Evolutionary conservation across 2,797 vertebrate species (phyloP).

Genomic region (Mormyrops attenuatus): DNA sequence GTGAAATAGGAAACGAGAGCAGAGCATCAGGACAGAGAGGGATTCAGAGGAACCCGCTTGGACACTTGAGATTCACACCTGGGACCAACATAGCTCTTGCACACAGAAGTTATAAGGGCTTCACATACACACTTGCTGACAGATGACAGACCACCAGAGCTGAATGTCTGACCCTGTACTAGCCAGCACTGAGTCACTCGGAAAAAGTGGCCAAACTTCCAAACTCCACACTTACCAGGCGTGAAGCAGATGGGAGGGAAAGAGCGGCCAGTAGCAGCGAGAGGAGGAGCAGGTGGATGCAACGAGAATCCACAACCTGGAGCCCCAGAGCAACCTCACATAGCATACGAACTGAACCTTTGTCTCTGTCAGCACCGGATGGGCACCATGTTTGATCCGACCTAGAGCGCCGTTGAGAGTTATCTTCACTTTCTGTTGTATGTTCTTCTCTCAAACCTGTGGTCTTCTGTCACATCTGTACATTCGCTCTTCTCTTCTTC

Average conservation of each 20-base stretch:
- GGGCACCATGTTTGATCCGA: background rate
- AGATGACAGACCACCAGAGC: background rate
- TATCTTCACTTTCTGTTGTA: background rate
- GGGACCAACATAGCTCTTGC: background rate
- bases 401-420: background rate
- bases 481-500: background rate
- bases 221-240: background rate
- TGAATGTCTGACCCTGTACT: background rate
- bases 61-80: background rate
- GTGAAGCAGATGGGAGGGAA: background rate
- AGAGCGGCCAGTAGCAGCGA: background rate
- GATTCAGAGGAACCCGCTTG: background rate
- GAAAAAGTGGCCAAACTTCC: background rate
- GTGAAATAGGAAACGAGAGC: background rate
- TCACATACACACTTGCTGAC: background rate
- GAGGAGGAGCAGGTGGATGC: background rate
- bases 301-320: background rate
- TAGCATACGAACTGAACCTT: background rate
- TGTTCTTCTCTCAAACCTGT: background rate
- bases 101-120: background rate
- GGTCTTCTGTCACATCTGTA: background rate
- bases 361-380: background rate
- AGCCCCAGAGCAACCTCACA: background rate
- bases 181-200: background rate
- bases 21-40: background rate